phyloP scores from a whole-genome alignment of 2,113 vertebrate species.

The Naja naja region DNA sequence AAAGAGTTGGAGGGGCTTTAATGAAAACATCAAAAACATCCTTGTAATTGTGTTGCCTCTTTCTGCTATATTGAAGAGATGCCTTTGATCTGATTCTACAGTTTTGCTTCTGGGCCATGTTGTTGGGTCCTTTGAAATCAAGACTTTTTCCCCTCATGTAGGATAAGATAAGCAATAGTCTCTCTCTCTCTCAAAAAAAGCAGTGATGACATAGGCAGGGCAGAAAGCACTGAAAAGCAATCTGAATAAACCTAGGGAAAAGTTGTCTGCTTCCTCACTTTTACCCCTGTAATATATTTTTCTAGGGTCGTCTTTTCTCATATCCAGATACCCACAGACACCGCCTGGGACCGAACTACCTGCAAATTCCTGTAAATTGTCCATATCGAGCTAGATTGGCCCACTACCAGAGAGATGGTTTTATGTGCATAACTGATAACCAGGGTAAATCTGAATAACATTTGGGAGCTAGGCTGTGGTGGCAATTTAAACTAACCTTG shows the following conservation, averaged over 20 bases:
- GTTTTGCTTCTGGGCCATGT: background rate
- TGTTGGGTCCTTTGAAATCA: background rate
- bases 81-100: background rate
- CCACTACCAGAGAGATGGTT: constrained; percentile 95
- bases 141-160: background rate
- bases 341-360: constrained; percentile 92
- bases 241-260: background rate
- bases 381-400: constrained; percentile 83
- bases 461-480: background rate
- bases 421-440: constrained; percentile 91
- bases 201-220: background rate
- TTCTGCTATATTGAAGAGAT: background rate
- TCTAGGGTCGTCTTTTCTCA: constrained; percentile 89
- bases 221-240: background rate
- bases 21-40: background rate
- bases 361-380: constrained; percentile 95
- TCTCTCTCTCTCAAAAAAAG: background rate
- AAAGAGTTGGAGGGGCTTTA: background rate
- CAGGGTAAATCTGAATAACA: constrained; percentile 73
- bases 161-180: background rate
- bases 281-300: background rate
- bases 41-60: background rate
- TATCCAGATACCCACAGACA: constrained; percentile 96
- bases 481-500: background rate
- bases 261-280: background rate